Conservation (phyloP, 2,113 vertebrate species). For the Larimichthys crocea region DNA sequence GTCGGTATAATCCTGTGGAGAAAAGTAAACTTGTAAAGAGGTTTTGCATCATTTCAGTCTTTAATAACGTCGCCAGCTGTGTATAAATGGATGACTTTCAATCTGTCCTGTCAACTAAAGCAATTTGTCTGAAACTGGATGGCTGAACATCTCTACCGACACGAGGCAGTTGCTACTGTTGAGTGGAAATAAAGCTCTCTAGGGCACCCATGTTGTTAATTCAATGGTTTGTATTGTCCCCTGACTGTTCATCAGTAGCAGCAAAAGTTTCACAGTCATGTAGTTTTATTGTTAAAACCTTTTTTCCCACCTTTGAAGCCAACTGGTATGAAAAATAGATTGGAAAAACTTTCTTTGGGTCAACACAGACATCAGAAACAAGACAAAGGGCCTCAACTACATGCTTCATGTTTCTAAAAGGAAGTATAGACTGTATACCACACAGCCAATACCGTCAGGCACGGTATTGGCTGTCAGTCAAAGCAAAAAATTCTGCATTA, state of each 20-base stretch:
- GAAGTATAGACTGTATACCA: too few species aligned
- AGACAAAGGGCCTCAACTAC: neutral
- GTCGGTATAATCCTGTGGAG: slow-evolving; percentile 4
- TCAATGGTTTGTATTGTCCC: neutral
- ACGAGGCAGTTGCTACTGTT: neutral
- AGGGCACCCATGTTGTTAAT: neutral
- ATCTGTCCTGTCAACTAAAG: neutral
- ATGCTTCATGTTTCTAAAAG: too few species aligned
- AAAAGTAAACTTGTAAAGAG: slow-evolving; percentile 1
- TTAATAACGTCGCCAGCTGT: neutral
- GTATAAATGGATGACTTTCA: neutral
- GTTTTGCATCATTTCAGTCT: neutral
- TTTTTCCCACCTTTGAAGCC: neutral
- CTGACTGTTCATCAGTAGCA: neutral
- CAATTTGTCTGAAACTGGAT: neutral
- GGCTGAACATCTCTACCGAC: neutral
- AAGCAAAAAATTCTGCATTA: too few species aligned
- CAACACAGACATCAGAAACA: neutral
- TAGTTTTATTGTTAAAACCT: neutral
- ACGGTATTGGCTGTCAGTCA: too few species aligned
- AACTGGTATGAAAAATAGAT: neutral
- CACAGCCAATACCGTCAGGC: too few species aligned
- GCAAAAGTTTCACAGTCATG: neutral
- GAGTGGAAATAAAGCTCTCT: neutral
- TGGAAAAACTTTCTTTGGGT: neutral